A percentile compares a stretch with the other conserved stretches of the same genome.
These are phyloP conservation scores for Trinectes maculatus DNA, from an alignment of 2,113 vertebrate genomes.

Conservation along the genomic window DNA sequence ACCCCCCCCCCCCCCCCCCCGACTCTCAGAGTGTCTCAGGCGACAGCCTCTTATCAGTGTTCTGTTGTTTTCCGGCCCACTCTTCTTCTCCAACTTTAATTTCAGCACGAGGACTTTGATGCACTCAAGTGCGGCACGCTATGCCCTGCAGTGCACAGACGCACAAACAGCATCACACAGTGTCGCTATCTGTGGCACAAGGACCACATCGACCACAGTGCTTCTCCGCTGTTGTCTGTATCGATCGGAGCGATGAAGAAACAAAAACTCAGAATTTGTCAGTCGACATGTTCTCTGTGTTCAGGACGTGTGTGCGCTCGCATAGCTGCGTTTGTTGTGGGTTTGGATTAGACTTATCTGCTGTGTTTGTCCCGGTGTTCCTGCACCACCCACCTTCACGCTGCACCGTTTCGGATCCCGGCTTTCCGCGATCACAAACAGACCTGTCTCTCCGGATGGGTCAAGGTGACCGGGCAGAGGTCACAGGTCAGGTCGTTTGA, in stretches of 20 bases:
- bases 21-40: too few species aligned
- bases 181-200: conserved; percentile 5
- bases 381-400: conserved; percentile 27
- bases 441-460: conserved; percentile 17
- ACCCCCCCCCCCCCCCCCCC: too few species aligned
- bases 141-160: too few species aligned
- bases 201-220: conserved; percentile 26
- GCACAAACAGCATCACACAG: not conserved
- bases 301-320: not conserved
- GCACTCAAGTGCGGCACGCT: too few species aligned
- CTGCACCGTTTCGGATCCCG: conserved; percentile 23
- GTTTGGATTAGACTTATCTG: conserved; percentile 47
- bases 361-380: conserved; percentile 2
- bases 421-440: too few species aligned
- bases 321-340: not conserved
- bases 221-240: not conserved
- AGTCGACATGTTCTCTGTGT: conserved; percentile 7
- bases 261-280: not conserved
- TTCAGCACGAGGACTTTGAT: conserved; percentile 9
- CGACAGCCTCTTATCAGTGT: too few species aligned
- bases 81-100: conserved; percentile 13
- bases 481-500: too few species aligned
- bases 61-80: not conserved
- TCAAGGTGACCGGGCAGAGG: conserved; percentile 5
- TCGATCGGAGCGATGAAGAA: conserved; percentile 17